Evolutionary conservation across 2,113 vertebrate species (phyloP).

Genomic region (Platycercus adscitus): DNA sequence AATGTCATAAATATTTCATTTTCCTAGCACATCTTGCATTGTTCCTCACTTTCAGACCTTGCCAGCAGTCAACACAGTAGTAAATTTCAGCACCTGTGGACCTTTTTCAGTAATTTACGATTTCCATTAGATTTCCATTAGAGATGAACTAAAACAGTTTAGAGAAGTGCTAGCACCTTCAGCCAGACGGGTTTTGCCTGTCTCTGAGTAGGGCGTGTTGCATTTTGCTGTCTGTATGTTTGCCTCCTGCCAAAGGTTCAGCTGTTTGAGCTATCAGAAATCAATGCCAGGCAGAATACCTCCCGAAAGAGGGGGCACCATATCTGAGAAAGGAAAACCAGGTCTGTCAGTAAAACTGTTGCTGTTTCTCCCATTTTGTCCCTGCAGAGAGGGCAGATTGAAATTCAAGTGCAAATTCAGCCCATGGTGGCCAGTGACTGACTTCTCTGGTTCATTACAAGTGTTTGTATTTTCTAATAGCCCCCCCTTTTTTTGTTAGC

Average conservation of each 20-base stretch:
- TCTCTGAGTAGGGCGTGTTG: not conserved
- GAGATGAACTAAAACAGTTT: slow-evolving; percentile 70
- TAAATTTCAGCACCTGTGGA: slow-evolving; percentile 79
- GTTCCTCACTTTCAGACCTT: slow-evolving; percentile 71
- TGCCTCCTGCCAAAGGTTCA: not conserved
- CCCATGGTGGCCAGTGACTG: not conserved
- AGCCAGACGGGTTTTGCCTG: slow-evolving; percentile 26
- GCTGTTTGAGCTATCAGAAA: not conserved
- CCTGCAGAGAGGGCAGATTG: not conserved
- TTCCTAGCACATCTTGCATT: slow-evolving; percentile 71
- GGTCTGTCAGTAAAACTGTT: not conserved
- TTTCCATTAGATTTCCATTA: slow-evolving; percentile 83
- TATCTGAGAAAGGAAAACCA: not conserved
- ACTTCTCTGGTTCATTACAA: not conserved
- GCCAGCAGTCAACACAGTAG: slow-evolving; percentile 77
- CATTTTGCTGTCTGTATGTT: not conserved
- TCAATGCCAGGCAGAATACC: not conserved
- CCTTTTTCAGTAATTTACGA: slow-evolving; percentile 78
- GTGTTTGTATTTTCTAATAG: not conserved
- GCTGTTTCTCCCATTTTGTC: not conserved
- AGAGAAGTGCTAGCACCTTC: slow-evolving; percentile 64
- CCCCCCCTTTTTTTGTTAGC: not conserved
- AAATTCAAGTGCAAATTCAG: not conserved
- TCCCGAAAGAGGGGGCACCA: not conserved
- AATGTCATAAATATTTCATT: slow-evolving; percentile 81